These are phyloP conservation scores for Sycophila texana DNA, from an alignment of 2,888 invertebrate species.

Conservation along the genomic window DNA sequence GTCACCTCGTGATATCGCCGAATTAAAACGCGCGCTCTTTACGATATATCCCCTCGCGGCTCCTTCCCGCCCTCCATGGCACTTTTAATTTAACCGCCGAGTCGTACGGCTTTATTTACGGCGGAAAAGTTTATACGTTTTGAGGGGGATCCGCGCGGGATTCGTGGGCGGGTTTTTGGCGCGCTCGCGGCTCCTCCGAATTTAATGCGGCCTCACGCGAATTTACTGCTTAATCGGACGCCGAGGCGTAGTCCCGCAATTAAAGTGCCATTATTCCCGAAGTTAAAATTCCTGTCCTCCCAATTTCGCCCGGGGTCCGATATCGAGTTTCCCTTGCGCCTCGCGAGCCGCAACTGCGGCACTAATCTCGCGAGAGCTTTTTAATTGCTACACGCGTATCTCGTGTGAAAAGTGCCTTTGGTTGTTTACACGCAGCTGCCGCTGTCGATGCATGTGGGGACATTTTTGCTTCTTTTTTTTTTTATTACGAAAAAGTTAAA, in stretches of 20 bases:
- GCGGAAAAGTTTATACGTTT: slow-evolving; percentile 39
- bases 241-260: slow-evolving; percentile 66
- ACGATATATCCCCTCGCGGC: background rate
- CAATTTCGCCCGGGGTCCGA: slow-evolving; percentile 12
- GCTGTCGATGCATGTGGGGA: no score
- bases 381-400: background rate
- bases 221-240: slow-evolving; percentile 72
- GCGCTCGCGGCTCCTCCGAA: background rate
- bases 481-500: no score
- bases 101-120: slow-evolving; percentile 45
- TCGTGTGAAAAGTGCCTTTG: background rate
- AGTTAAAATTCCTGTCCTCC: slow-evolving; percentile 64
- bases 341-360: background rate
- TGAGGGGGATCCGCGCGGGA: background rate
- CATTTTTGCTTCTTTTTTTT: no score
- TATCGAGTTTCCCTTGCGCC: slow-evolving; percentile 34
- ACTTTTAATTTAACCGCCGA: slow-evolving; percentile 32
- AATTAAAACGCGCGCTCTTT: slow-evolving; percentile 21
- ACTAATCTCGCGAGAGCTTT: background rate
- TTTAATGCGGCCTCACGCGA: slow-evolving; percentile 41
- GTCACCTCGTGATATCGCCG: slow-evolving; percentile 16
- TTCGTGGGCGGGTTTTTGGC: slow-evolving; percentile 10
- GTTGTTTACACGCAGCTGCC: background rate
- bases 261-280: slow-evolving; percentile 68
- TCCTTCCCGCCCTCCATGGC: background rate